Evolutionary conservation across 2,888 invertebrate genomes (phyloP), one percentile per base, ranked within the genome.

Genomic region (Drosophila mimica): DNA sequence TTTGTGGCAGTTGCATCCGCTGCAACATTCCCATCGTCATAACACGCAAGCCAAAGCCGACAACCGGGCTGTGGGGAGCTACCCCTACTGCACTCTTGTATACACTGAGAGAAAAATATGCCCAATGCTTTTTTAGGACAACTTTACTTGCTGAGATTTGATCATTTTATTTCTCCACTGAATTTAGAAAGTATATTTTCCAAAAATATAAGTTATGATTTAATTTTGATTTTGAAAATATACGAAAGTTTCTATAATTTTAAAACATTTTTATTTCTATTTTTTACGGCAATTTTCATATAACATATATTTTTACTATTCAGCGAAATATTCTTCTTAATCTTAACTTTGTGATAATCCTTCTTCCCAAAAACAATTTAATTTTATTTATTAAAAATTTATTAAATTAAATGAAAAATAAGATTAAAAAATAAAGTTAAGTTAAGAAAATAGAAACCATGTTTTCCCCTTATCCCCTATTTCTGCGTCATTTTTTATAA

Each of bases 31-130:
- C 40, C 63, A 46, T 38, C 48, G 63, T 46, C 54, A 46, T 36
- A 46, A n/a, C 59, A 68, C 49, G 59, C 69, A 56, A 7, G 31
- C 33, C 34, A 49, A 31, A 25, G 31, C 38, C 49, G 49, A 25
- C 72, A 66, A 65, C 65, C 58, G 60, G 65, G 62, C 69, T 59
- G 63, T 63, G 57, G 51, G 65, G 34, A 56, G 60, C 38, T n/a
- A 11, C 4, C 56, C 30, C 20, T 25, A 6, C 25, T 25, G 17
- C 7, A 17, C 4, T 17, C 7, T 15, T 15, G 9, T 15, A 8
- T 43, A 2, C 40, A 57, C 43, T 57, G 7, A 30, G 28, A 30
- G 25, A 56, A 38, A 56, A 30, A 25, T 15, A 20, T 7, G 13
- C n/a, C n/a, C 3, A 11, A 11, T 11, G 5, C 5, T 34, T 34